Conservation (phyloP, 2,113 vertebrate genomes). For the Vulpes ferrilata region DNA sequence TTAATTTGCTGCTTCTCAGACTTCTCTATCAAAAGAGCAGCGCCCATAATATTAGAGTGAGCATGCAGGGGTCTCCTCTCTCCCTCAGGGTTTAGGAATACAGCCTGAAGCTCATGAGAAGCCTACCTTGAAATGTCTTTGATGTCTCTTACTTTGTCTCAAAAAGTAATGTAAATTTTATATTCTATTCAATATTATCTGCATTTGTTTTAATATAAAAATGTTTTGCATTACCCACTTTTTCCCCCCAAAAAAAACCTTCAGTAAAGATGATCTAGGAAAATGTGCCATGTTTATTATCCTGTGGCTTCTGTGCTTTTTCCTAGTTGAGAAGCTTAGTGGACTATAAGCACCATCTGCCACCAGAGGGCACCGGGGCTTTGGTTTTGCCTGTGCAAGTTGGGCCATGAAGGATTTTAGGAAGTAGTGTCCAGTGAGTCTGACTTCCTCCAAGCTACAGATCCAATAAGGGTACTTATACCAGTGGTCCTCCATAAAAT, state of each 20-base stretch:
- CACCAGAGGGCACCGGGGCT: conserved; percentile 65
- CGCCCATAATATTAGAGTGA: background rate
- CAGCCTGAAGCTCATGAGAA: conserved; percentile 46
- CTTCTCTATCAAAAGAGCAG: background rate
- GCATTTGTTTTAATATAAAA: conserved; percentile 76
- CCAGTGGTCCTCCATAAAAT: background rate
- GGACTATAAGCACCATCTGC: background rate
- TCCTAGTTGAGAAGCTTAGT: background rate
- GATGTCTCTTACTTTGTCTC: conserved; percentile 70
- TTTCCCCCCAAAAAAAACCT: background rate
- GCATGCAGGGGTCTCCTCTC: background rate
- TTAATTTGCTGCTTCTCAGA: conserved; percentile 58
- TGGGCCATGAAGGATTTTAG: background rate
- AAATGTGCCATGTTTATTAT: conserved; percentile 66
- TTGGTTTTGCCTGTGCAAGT: background rate
- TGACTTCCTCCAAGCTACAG: background rate
- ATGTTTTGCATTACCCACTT: conserved; percentile 73
- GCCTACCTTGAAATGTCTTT: conserved; percentile 63
- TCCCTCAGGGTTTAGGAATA: background rate
- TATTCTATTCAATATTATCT: conserved; percentile 71
- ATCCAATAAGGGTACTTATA: background rate
- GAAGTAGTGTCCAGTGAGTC: background rate
- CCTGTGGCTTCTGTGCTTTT: conserved; percentile 63
- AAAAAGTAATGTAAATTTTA: conserved; percentile 79
- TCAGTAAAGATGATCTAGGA: conserved; percentile 77